These are phyloP conservation scores for Mycteria americana DNA, from an alignment of 2,797 vertebrate genomes.

Conservation along the genomic window DNA sequence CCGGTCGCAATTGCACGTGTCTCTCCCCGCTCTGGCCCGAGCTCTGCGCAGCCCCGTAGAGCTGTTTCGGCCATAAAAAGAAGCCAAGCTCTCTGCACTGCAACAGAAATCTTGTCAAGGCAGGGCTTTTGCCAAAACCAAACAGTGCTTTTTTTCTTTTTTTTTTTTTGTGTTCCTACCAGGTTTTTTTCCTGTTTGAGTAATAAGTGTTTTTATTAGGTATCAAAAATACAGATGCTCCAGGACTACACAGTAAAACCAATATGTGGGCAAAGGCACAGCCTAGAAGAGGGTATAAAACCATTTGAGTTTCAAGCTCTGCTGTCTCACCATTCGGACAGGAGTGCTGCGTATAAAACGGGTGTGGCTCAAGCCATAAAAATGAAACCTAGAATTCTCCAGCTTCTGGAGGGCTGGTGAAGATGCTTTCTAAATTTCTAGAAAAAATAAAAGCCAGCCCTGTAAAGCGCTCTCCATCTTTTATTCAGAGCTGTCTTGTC, in stretches of 20 bases:
- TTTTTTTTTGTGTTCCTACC: background rate
- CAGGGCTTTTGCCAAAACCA: background rate
- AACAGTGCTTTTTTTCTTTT: background rate
- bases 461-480: background rate
- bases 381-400: background rate
- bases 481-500: background rate
- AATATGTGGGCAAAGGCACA: background rate
- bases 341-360: background rate
- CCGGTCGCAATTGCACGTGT: background rate
- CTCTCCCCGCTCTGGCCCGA: background rate
- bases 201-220: background rate
- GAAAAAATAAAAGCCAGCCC: background rate
- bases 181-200: background rate
- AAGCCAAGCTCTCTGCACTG: background rate
- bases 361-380: background rate
- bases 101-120: background rate
- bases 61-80: background rate
- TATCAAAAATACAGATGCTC: conserved; percentile 11
- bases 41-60: background rate
- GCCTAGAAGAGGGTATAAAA: background rate
- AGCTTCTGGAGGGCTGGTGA: background rate
- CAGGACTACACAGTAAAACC: background rate
- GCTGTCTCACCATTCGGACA: background rate
- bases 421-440: background rate
- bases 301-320: background rate